A percentile compares a stretch with the other conserved stretches of the same genome.
These are phyloP conservation scores for Sebastes variabilis DNA, from an alignment of 2,797 vertebrate species.

Conservation along the genomic window DNA sequence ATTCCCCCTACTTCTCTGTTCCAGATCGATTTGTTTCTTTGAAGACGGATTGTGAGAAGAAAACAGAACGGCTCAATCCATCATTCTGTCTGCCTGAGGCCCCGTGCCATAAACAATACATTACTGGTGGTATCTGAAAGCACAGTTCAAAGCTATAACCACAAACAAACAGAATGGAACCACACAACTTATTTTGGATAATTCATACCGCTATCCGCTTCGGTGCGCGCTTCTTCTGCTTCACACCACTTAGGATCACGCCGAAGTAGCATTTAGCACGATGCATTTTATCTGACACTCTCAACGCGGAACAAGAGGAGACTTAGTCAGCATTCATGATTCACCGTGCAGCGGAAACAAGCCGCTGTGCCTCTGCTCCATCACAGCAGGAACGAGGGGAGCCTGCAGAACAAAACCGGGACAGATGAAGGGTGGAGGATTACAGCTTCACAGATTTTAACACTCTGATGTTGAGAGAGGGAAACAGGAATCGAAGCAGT, in stretches of 20 bases:
- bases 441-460: neutral
- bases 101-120: slow-evolving; percentile 67
- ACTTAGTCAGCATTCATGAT: slow-evolving; percentile 39
- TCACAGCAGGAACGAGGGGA: neutral
- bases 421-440: slow-evolving; percentile 17
- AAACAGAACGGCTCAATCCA: slow-evolving; percentile 66
- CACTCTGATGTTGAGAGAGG: neutral
- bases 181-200: slow-evolving; percentile 48
- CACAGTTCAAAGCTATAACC: slow-evolving; percentile 64
- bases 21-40: slow-evolving; percentile 75
- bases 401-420: slow-evolving; percentile 17
- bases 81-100: slow-evolving; percentile 70
- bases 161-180: slow-evolving; percentile 67
- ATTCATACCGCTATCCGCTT: slow-evolving; percentile 31
- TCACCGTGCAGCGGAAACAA: neutral
- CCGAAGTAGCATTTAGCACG: slow-evolving; percentile 22
- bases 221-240: slow-evolving; percentile 4
- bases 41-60: slow-evolving; percentile 70
- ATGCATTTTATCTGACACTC: slow-evolving; percentile 34
- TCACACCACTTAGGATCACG: slow-evolving; percentile 39
- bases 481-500: neutral
- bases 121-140: slow-evolving; percentile 64
- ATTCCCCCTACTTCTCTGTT: slow-evolving; percentile 39
- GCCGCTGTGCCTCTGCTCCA: neutral
- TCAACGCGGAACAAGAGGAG: slow-evolving; percentile 32